Evolutionary conservation across 2,113 vertebrate genomes (phyloP).

Genomic region (Xiphophorus maculatus): DNA sequence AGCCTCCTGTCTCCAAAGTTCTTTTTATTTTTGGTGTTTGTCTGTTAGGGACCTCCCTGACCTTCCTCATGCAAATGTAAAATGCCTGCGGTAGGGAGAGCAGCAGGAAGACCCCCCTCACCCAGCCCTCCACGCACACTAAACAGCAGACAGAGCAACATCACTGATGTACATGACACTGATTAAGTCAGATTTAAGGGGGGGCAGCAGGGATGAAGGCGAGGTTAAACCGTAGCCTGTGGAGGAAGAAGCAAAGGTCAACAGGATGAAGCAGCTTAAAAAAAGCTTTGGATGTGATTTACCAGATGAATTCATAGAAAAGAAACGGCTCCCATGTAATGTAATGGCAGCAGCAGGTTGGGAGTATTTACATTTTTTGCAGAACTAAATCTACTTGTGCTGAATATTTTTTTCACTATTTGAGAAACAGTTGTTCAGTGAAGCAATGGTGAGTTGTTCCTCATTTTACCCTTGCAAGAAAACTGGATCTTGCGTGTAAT

Average conservation of each 20-base stretch:
- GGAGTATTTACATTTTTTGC: neutral
- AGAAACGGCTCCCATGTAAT: neutral
- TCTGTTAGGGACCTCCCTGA: neutral
- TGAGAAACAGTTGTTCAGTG: neutral
- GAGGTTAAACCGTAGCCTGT: neutral
- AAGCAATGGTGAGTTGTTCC: neutral
- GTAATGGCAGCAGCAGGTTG: neutral
- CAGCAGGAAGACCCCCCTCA: neutral
- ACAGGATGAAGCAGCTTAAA: neutral
- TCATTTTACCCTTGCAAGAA: conserved; percentile 19
- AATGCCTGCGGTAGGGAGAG: neutral
- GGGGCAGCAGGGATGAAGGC: neutral
- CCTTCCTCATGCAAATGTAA: neutral
- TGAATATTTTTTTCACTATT: neutral
- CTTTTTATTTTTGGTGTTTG: neutral
- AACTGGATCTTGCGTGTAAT: conserved; percentile 2
- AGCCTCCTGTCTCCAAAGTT: neutral
- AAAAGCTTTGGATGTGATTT: neutral
- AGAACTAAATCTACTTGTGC: neutral
- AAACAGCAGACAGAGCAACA: neutral
- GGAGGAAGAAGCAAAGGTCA: neutral
- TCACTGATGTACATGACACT: neutral
- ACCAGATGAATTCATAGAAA: neutral
- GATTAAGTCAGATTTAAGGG: neutral
- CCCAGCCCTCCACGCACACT: neutral